Evolutionary conservation across 2,113 vertebrate genomes (phyloP).

Genomic region (Orthonyx spaldingii): DNA sequence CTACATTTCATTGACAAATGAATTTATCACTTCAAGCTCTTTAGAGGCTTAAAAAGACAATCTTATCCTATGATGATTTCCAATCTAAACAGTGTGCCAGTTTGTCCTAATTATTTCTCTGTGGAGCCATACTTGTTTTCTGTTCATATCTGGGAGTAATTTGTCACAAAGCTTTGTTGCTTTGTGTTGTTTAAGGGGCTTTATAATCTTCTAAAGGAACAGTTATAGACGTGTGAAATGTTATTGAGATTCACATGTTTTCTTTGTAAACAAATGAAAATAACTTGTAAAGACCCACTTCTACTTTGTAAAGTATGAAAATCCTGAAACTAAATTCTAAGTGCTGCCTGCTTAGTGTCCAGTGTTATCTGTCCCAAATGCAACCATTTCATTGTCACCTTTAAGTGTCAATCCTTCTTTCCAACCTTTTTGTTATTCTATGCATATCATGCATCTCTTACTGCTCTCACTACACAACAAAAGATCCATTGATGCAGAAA

Average conservation of each 20-base stretch:
- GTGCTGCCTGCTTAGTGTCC: background rate
- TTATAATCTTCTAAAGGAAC: background rate
- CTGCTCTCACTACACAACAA: background rate
- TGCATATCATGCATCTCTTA: background rate
- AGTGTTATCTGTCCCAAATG: background rate
- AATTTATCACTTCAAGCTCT: conserved; percentile 21
- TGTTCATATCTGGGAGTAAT: background rate
- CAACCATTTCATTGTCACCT: background rate
- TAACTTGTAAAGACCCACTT: background rate
- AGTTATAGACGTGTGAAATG: background rate
- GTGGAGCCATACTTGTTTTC: background rate
- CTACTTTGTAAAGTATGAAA: background rate
- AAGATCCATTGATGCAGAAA: background rate
- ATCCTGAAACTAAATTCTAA: background rate
- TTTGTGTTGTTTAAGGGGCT: background rate
- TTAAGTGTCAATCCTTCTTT: background rate
- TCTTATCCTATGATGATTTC: background rate
- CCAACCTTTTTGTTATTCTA: background rate
- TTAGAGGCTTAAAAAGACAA: background rate
- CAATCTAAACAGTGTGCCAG: background rate
- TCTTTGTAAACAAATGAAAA: background rate
- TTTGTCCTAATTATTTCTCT: conserved; percentile 28
- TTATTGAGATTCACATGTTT: background rate
- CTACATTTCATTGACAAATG: background rate
- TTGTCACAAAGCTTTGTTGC: background rate